These are phyloP conservation scores for Rhabdomys dilectus DNA, from an alignment of 2,113 vertebrate species.

Conservation along the genomic window DNA sequence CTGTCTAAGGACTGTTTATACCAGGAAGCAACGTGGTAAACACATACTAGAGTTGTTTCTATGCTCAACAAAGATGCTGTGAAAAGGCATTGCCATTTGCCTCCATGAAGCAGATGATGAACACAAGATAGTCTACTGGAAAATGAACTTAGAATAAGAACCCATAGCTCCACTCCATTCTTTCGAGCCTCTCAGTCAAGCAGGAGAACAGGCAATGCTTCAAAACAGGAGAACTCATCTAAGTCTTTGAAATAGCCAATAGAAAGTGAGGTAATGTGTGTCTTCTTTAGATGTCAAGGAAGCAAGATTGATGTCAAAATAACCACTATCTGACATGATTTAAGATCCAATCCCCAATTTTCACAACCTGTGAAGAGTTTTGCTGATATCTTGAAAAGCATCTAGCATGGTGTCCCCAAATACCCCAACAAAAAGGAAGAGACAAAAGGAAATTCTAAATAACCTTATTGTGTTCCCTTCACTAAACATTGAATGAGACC, in stretches of 20 bases:
- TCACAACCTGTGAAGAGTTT: not conserved
- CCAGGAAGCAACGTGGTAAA: not conserved
- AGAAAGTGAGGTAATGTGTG: not conserved
- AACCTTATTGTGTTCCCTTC: not conserved
- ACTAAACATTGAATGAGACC: not conserved
- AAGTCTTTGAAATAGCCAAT: not conserved
- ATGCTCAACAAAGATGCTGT: not conserved
- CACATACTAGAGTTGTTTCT: constrained; percentile 19
- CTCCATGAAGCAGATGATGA: not conserved
- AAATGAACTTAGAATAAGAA: not conserved
- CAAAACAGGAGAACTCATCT: not conserved
- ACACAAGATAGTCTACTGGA: not conserved
- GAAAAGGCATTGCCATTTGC: not conserved
- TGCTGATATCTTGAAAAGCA: not conserved
- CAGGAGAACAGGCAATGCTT: not conserved
- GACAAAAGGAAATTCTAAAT: no score
- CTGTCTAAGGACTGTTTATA: not conserved
- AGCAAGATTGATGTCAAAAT: constrained; percentile 49
- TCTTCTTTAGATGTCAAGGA: constrained; percentile 16
- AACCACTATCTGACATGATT: not conserved
- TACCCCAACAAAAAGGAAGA: not conserved
- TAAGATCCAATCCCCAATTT: not conserved
- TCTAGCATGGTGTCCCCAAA: not conserved
- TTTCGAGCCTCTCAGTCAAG: not conserved
- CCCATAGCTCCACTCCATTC: not conserved